A percentile compares a stretch with the other conserved stretches of the same genome.
phyloP scores from a whole-genome alignment of 2,797 vertebrate species.

The Brachymystax lenok region DNA sequence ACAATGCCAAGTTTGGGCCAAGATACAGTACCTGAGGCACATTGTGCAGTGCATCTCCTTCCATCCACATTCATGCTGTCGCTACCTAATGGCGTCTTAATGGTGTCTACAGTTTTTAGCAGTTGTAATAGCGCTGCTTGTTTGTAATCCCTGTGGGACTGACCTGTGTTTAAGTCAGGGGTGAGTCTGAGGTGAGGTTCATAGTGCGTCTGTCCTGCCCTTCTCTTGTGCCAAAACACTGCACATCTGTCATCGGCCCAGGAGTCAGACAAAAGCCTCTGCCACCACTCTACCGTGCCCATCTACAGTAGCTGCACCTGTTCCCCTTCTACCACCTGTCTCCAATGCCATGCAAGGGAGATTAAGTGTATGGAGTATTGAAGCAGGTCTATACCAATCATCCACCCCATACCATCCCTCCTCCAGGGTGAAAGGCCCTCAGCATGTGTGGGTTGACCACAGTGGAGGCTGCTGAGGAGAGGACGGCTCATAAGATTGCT shows the following conservation, averaged over 20 bases:
- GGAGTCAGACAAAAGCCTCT: not conserved
- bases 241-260: not conserved
- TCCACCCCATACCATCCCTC: too few relatives aligned
- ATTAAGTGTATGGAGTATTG: too few relatives aligned
- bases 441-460: too few relatives aligned
- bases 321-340: not conserved
- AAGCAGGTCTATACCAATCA: too few relatives aligned
- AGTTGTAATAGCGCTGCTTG: not conserved
- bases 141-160: not conserved
- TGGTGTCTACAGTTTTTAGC: not conserved
- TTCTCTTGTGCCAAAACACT: not conserved
- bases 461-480: too few relatives aligned
- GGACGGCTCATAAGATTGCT: too few relatives aligned
- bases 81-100: not conserved
- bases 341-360: not conserved
- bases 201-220: not conserved
- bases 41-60: not conserved
- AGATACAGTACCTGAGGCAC: too few relatives aligned
- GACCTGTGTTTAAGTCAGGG: not conserved
- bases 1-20: too few relatives aligned
- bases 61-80: not conserved
- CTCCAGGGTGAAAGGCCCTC: too few relatives aligned
- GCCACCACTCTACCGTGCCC: too few relatives aligned
- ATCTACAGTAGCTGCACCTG: not conserved
- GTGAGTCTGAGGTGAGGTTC: not conserved